Percentiles rank a stretch among this genome's conserved stretches.
phyloP scores from a whole-genome alignment of 2,888 invertebrate species.

The Amiota mariae region DNA sequence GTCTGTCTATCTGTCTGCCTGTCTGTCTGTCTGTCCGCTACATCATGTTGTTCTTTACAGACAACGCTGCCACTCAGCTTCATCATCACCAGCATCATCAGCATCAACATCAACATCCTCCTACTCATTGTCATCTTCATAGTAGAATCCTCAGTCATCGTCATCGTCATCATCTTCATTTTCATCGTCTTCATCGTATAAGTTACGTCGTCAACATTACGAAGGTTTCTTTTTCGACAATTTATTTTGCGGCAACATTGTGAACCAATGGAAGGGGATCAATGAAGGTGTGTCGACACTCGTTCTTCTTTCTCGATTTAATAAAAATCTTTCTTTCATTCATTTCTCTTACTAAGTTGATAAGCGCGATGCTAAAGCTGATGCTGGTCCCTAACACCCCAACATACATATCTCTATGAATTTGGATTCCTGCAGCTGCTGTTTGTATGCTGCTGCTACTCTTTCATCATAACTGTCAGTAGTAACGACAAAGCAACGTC shows the following conservation, averaged over 20 bases:
- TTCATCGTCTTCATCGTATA: background rate
- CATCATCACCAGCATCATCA: background rate
- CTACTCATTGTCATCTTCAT: background rate
- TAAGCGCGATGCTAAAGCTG: slow-evolving; percentile 12
- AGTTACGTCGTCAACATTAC: background rate
- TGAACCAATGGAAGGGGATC: background rate
- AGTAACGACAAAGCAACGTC: background rate
- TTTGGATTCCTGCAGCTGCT: no score
- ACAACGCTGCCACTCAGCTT: background rate
- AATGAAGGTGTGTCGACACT: background rate
- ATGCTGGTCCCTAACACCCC: no score
- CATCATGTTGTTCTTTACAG: background rate
- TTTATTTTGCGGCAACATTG: slow-evolving; percentile 27
- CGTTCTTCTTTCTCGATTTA: slow-evolving; percentile 5
- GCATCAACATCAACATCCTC: background rate
- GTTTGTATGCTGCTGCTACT: background rate
- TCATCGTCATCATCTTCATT: background rate
- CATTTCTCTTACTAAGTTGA: slow-evolving; percentile 18
- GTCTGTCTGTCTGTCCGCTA: no score
- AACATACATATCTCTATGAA: no score
- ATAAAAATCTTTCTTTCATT: slow-evolving; percentile 15
- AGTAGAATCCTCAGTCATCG: background rate
- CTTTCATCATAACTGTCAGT: slow-evolving; percentile 33
- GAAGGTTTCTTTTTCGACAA: slow-evolving; percentile 30
- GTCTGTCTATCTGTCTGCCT: no score